Percentiles rank a stretch among this genome's conserved stretches.
Evolutionary conservation across 2,888 invertebrate genomes (phyloP).

Genomic region (Drosophila glabriapex): DNA sequence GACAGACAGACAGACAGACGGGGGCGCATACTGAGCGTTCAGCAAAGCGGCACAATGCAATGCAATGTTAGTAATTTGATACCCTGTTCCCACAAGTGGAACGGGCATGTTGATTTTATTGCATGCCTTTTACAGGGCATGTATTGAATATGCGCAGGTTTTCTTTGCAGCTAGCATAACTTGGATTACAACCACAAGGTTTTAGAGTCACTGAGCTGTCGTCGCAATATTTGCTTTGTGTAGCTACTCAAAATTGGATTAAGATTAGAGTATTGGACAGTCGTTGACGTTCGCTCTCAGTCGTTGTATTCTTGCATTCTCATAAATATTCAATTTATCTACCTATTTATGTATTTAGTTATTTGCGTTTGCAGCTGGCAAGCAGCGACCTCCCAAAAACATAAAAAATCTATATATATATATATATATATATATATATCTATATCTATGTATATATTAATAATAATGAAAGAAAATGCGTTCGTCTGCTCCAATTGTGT

Average conservation of each 20-base stretch:
- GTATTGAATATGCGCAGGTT: neutral
- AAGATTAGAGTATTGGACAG: neutral
- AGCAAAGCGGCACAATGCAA: conserved; percentile 55
- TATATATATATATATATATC: neutral
- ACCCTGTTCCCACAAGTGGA: neutral
- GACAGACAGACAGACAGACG: conserved; percentile 10
- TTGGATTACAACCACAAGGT: neutral
- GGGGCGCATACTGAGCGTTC: conserved; percentile 56
- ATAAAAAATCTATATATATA: neutral
- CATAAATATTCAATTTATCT: conserved; percentile 46
- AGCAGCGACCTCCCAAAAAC: conserved; percentile 39
- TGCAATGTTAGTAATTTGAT: conserved; percentile 22
- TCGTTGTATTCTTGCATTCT: conserved; percentile 13
- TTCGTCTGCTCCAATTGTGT: conserved; percentile 44
- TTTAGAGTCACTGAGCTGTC: neutral
- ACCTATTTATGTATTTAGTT: conserved; percentile 33
- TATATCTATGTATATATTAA: neutral
- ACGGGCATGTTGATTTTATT: neutral
- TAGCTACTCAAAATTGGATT: neutral
- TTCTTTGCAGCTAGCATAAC: neutral
- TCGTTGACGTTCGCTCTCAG: neutral
- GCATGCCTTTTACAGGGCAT: neutral
- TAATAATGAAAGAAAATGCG: conserved; percentile 18
- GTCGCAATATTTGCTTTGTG: neutral
- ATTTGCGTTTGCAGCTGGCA: conserved; percentile 14